Base-by-base conservation (phyloP, 2,888 invertebrate species). In the Chymomyza amoena region DNA sequence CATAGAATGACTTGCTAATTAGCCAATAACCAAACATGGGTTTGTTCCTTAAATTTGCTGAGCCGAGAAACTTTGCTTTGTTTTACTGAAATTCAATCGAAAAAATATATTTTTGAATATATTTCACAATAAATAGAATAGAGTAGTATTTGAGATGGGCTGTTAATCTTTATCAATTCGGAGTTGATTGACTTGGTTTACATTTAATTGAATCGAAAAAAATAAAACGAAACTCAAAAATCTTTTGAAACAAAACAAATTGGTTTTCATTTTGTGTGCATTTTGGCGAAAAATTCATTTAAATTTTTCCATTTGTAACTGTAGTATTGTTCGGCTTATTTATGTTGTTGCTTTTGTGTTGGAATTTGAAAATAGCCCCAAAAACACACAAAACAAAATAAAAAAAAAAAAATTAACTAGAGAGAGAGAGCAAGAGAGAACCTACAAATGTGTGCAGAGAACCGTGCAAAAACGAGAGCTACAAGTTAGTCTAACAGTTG, bases 401-500 rank as follows among this genome's bases (percentile, higher is more conserved):
- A 68, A 69, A 70, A 65, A 72, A 7, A 28, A 13, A 62, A 32
- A 64, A 18, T n/a, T 32, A 61, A 63, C 39, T 6, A 66, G 70
- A 68, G 60, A 68, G 70, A 79, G 39, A 62, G 25, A 61, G 13
- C 32, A 9, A 32, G 32, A 32, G 32, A 32, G 32, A 32, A 32
- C 32, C 32, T 32, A 32, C 32, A 32, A 32, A 32, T 25, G 57
- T 57, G 18, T 51, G 51, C 18, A 25, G 36, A 45, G 18, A 28
- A 61, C 39, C 20, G 45, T 28, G 39, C 25, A 28, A 57, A 57
- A 59, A 59, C 32, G 62, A 69, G 69, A 75, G 78, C 70, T 67
- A 75, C 72, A 78, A 78, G 73, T 78, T 78, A 73, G 70, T 72
- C 65, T 71, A 73, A 64, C 70, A 73, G 66, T 61, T 68, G 68